Evolutionary conservation across 2,888 invertebrate species (phyloP).

Genomic region (Octodonta nipae): DNA sequence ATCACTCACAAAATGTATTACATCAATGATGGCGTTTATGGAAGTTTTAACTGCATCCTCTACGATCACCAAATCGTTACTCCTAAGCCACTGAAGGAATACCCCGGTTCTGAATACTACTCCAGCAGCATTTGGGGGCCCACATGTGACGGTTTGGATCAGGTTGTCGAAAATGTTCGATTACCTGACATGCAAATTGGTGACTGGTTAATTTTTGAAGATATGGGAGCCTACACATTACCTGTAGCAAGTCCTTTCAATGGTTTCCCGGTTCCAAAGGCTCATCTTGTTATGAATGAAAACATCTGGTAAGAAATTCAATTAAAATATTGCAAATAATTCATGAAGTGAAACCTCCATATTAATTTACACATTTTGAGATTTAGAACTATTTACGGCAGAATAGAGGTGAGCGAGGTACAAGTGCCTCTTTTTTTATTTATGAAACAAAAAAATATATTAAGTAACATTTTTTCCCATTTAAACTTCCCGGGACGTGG

Average conservation of each 20-base stretch:
- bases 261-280: conserved; percentile 75
- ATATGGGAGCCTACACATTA: conserved; percentile 98
- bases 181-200: conserved; percentile 68
- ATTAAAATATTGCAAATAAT: no score
- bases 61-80: conserved; percentile 81
- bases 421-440: no score
- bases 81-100: conserved; percentile 49
- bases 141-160: conserved; percentile 89
- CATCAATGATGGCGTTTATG: conserved; percentile 97
- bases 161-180: conserved; percentile 47
- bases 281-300: conserved; percentile 50
- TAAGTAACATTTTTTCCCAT: no score
- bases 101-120: conserved; percentile 35
- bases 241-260: conserved; percentile 89
- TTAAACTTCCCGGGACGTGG: no score
- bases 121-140: conserved; percentile 84
- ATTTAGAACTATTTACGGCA: no score
- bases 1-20: conserved; percentile 71
- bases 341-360: no score
- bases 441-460: no score
- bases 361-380: no score
- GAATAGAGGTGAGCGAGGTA: no score
- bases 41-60: conserved; percentile 92
- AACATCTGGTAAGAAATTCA: conserved; percentile 52
- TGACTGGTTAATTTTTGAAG: conserved; percentile 78